Evolutionary conservation across 2,797 vertebrate species (phyloP).

Genomic region (Babyrousa celebensis): DNA sequence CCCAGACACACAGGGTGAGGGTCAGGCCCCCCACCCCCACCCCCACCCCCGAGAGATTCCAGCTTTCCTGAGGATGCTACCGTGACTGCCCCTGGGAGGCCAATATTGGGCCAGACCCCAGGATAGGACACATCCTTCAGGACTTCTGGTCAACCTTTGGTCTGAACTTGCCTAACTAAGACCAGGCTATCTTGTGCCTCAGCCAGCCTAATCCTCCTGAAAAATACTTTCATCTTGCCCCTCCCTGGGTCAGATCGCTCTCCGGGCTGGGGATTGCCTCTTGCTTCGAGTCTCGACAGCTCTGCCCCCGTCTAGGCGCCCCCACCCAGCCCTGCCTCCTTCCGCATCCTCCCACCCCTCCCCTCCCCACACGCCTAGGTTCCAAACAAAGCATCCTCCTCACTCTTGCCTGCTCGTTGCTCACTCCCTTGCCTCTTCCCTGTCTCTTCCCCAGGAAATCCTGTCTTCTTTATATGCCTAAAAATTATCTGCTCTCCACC

Average conservation of each 20-base stretch:
- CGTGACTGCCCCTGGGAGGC: neutral
- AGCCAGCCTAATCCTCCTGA: slow-evolving; percentile 68
- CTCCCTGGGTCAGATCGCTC: slow-evolving; percentile 2
- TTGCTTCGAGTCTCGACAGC: slow-evolving; percentile 59
- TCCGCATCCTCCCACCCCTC: neutral
- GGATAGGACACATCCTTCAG: neutral
- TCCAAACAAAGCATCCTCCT: no score
- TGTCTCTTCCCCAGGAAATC: neutral
- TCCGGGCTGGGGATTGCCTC: neutral
- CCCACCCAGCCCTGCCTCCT: neutral
- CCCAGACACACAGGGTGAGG: neutral
- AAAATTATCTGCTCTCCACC: neutral
- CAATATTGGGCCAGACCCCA: neutral
- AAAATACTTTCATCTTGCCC: slow-evolving; percentile 67
- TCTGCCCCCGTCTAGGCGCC: neutral
- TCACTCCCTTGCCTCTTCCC: neutral
- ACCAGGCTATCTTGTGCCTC: neutral
- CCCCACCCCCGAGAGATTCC: neutral
- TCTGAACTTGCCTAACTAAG: slow-evolving; percentile 67
- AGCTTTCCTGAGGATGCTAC: neutral
- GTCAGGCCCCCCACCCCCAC: neutral
- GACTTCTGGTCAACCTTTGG: neutral
- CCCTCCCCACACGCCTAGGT: neutral
- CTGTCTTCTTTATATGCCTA: neutral
- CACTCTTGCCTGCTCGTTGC: neutral